Evolutionary conservation across 1,140 invertebrate species (phyloP).

Genomic region (Platyscapa corneri): DNA sequence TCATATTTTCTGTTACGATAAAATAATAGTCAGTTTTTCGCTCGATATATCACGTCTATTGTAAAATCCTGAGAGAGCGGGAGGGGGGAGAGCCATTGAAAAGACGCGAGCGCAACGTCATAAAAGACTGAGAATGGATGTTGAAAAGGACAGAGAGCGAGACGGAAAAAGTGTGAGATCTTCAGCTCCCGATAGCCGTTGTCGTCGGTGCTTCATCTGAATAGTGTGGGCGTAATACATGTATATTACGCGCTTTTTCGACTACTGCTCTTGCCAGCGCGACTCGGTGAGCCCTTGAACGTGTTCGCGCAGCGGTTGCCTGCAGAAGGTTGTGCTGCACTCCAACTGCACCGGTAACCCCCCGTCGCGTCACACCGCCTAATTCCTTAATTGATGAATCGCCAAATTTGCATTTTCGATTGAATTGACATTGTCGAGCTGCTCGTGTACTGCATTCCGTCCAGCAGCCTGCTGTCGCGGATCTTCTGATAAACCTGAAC

Average conservation of each 20-base stretch:
- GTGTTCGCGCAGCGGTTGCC: not conserved
- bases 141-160: not conserved
- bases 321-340: not conserved
- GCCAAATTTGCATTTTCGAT: no score
- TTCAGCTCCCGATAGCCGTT: not conserved
- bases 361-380: no score
- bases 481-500: no score
- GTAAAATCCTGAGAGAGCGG: not conserved
- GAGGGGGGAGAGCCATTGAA: not conserved
- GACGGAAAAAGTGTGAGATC: not conserved
- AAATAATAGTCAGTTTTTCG: no score
- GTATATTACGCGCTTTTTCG: not conserved
- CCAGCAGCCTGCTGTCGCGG: no score
- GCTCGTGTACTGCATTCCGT: no score
- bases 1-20: no score
- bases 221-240: not conserved
- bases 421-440: no score
- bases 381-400: no score
- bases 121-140: not conserved
- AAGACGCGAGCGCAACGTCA: not conserved
- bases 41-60: no score
- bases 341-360: no score
- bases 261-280: not conserved
- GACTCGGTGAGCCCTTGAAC: not conserved
- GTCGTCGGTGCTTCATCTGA: slow-evolving; percentile 1